These are phyloP conservation scores for Eueides isabella DNA, from an alignment of 1,140 invertebrate species.

Conservation along the genomic window DNA sequence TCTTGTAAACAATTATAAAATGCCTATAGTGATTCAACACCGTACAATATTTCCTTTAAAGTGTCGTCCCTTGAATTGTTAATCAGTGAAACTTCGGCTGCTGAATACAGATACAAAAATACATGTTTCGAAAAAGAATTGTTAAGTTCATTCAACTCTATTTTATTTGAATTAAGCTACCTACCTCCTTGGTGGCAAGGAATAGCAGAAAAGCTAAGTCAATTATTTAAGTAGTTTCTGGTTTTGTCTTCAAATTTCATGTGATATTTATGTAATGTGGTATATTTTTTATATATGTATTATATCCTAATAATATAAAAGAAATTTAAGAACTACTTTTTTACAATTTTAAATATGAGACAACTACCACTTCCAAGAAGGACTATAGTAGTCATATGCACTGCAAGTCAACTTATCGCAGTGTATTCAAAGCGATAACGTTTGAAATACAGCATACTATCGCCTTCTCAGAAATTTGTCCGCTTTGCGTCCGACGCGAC, in stretches of 20 bases:
- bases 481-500: conserved; percentile 59
- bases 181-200: neutral
- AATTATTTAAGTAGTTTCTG: neutral
- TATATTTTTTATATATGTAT: too few relatives aligned
- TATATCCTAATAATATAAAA: too few relatives aligned
- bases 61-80: conserved; percentile 75
- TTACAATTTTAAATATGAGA: conserved; percentile 9
- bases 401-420: conserved; percentile 71
- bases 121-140: conserved; percentile 56
- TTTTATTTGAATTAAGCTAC: conserved; percentile 10
- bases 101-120: conserved; percentile 67
- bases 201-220: neutral
- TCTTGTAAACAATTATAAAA: conserved; percentile 40
- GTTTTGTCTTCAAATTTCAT: neutral
- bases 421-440: conserved; percentile 75
- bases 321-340: neutral
- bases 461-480: conserved; percentile 69
- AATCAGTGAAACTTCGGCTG: conserved; percentile 73
- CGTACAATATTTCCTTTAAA: conserved; percentile 79
- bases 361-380: conserved; percentile 58
- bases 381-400: conserved; percentile 56
- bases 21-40: conserved; percentile 54
- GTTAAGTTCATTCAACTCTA: conserved; percentile 65
- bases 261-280: neutral
- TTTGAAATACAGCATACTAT: conserved; percentile 74